phyloP scores from a whole-genome alignment of 2,113 vertebrate genomes.

The Tauraco erythrolophus region DNA sequence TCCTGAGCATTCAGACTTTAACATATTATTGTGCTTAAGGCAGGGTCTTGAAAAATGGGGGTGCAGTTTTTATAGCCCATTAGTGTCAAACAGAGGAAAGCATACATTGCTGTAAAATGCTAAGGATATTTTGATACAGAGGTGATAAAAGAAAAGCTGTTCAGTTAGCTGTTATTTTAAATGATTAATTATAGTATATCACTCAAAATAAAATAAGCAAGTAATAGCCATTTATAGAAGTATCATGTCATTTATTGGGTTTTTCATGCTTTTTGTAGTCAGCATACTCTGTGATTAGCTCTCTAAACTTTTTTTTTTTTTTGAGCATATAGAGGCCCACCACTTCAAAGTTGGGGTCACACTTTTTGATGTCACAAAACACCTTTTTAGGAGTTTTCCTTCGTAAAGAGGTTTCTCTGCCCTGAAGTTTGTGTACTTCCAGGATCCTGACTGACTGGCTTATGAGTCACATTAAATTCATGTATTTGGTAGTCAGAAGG shows the following conservation, averaged over 20 bases:
- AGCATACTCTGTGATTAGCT: background rate
- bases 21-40: background rate
- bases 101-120: background rate
- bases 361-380: background rate
- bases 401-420: background rate
- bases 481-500: background rate
- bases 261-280: background rate
- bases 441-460: background rate
- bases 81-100: background rate
- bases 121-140: conserved; percentile 28
- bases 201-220: background rate
- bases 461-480: background rate
- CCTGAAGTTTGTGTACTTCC: background rate
- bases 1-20: background rate
- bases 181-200: background rate
- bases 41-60: background rate
- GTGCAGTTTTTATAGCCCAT: background rate
- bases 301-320: background rate
- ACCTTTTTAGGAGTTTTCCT: background rate
- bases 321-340: background rate
- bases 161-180: conserved; percentile 53
- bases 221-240: conserved; percentile 13
- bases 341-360: background rate
- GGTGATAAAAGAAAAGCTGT: conserved; percentile 38
- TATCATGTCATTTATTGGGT: background rate